These are phyloP conservation scores for Epinotia demarniana DNA, from an alignment of 2,888 invertebrate species.

Conservation along the genomic window DNA sequence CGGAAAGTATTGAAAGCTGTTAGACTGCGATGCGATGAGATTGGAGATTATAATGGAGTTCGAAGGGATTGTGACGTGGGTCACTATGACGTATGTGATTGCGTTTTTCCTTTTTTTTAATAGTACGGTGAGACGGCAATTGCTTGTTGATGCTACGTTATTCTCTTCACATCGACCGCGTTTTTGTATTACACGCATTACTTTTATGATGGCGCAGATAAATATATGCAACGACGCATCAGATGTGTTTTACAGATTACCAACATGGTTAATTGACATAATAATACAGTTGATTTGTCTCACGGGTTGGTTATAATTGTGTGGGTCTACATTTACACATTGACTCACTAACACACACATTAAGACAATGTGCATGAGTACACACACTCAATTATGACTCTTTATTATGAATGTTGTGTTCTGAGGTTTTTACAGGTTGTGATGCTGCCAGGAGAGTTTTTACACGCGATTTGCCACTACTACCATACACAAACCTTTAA, in stretches of 20 bases:
- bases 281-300: no score
- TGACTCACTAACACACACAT: background rate
- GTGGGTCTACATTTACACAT: background rate
- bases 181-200: background rate
- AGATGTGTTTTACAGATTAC: no score
- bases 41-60: constrained; percentile 52
- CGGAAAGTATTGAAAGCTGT: constrained; percentile 36
- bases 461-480: constrained; percentile 43
- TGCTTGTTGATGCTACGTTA: no score
- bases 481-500: constrained; percentile 54
- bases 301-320: no score
- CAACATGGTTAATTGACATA: no score
- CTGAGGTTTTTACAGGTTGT: constrained; percentile 25
- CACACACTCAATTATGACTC: no score
- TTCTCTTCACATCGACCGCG: background rate
- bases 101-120: background rate
- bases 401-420: background rate
- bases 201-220: no score
- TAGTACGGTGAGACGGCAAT: background rate
- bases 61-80: constrained; percentile 7
- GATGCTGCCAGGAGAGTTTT: constrained; percentile 3
- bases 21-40: constrained; percentile 52
- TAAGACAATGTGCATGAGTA: no score
- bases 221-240: no score
- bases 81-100: background rate